phyloP scores from a whole-genome alignment of 1,140 invertebrate species.

The Oncopeltus fasciatus region DNA sequence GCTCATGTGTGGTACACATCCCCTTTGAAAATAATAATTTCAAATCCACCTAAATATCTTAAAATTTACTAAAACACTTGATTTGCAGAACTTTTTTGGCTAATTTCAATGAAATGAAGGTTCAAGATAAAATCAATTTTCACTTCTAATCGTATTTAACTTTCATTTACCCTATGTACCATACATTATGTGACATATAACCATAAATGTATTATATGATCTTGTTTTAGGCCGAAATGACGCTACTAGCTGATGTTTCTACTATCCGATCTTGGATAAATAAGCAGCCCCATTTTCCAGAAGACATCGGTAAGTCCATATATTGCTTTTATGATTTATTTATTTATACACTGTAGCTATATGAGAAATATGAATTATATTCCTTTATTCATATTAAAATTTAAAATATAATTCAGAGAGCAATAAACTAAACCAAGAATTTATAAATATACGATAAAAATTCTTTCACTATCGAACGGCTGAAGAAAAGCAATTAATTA shows the following conservation, averaged over 20 bases:
- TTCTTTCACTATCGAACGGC: background rate
- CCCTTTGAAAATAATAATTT: too few species aligned
- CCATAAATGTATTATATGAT: background rate
- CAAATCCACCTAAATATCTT: too few species aligned
- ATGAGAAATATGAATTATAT: background rate
- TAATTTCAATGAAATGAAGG: background rate
- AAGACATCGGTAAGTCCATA: constrained; percentile 16
- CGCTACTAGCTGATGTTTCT: constrained; percentile 7
- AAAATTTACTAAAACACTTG: too few species aligned
- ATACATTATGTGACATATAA: background rate
- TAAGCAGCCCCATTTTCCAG: constrained; percentile 20
- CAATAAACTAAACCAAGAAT: background rate
- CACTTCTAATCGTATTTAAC: background rate
- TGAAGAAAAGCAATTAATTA: too few species aligned
- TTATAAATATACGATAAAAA: too few species aligned
- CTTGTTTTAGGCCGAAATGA: constrained; percentile 14
- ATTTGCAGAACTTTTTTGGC: background rate
- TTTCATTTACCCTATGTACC: background rate
- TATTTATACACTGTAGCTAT: background rate
- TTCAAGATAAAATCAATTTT: background rate
- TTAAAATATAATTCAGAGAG: background rate
- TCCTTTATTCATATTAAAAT: background rate
- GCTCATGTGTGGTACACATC: too few species aligned
- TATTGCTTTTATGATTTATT: background rate
- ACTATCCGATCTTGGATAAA: constrained; percentile 16